Evolutionary conservation across 2,797 vertebrate genomes (phyloP).

Genomic region (Micrastur ruficollis): DNA sequence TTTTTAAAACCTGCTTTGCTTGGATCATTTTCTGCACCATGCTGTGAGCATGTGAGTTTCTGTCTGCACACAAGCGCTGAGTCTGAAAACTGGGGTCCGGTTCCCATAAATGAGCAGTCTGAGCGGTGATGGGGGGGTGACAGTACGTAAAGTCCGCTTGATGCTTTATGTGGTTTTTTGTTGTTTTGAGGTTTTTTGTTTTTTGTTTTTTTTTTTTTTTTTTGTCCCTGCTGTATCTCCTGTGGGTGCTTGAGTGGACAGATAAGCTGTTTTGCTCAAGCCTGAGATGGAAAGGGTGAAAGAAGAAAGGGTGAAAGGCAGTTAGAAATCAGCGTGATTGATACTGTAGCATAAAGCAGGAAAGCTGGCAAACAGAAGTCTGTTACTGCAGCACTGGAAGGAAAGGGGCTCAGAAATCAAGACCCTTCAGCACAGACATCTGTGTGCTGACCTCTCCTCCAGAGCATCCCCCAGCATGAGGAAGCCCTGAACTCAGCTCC

Average conservation of each 20-base stretch:
- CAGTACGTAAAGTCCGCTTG: background rate
- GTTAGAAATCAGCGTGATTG: background rate
- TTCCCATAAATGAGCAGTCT: background rate
- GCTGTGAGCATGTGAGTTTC: background rate
- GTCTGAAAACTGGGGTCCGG: background rate
- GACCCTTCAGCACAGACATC: background rate
- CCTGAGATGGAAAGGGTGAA: background rate
- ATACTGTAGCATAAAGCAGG: background rate
- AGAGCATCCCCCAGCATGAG: background rate
- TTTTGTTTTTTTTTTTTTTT: no score
- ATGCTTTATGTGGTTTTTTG: background rate
- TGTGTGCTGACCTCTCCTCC: background rate
- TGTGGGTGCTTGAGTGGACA: background rate
- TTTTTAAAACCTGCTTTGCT: background rate
- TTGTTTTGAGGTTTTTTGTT: accelerated
- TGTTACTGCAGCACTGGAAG: background rate
- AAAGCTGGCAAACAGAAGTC: background rate
- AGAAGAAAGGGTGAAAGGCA: background rate
- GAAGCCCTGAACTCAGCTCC: background rate
- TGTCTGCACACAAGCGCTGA: background rate
- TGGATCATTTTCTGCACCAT: accelerated
- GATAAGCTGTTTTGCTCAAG: background rate
- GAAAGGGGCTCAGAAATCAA: background rate
- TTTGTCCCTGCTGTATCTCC: background rate
- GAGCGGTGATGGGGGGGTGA: background rate